Percentiles rank a stretch among this genome's conserved stretches.
These are phyloP conservation scores for Hipposideros armiger DNA, from an alignment of 2,113 vertebrate species.

Conservation along the genomic window DNA sequence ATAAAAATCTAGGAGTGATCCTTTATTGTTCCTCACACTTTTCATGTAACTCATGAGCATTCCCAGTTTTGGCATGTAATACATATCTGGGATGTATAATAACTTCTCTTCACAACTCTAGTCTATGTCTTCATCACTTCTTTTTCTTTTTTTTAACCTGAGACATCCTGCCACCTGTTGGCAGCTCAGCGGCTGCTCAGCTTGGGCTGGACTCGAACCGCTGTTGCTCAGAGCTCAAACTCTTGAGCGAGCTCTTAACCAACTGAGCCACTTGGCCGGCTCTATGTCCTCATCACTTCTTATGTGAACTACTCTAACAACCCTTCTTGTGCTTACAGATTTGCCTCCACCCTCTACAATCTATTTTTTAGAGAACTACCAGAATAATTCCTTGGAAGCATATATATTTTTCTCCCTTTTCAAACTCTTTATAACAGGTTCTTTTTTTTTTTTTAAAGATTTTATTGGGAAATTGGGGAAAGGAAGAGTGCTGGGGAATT, in stretches of 20 bases:
- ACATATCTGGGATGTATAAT: not conserved
- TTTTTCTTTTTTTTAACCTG: not conserved
- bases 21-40: not conserved
- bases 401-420: not conserved
- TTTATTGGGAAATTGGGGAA: no score
- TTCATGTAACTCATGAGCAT: not conserved
- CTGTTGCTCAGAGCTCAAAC: no score
- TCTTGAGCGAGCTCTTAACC: no score
- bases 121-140: not conserved
- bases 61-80: not conserved
- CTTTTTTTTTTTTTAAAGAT: no score
- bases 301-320: not conserved
- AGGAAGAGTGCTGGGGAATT: no score
- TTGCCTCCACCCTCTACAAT: not conserved
- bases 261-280: no score
- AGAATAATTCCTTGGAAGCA: not conserved
- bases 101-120: not conserved
- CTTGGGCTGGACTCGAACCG: no score
- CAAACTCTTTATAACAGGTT: not conserved
- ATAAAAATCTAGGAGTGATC: not conserved
- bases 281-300: not conserved
- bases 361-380: not conserved
- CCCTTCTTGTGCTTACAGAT: not conserved
- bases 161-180: no score
- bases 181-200: no score